phyloP scores from a whole-genome alignment of 2,797 vertebrate species.

The Setipinna tenuifilis region DNA sequence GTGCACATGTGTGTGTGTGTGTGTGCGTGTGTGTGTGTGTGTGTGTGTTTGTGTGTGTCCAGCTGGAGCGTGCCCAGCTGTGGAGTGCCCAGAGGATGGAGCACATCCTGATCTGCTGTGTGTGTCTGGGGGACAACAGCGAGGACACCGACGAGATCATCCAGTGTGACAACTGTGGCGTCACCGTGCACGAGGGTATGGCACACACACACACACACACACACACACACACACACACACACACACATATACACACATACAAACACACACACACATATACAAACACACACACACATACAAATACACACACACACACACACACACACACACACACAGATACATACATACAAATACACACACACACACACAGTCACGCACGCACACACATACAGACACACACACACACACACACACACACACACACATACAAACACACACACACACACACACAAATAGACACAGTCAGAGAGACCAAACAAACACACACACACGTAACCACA shows the following conservation, averaged over 20 bases:
- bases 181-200: conserved; percentile 98
- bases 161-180: conserved; percentile 99
- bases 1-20: conserved; percentile 34
- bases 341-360: background rate
- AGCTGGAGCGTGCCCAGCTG: conserved; percentile 50
- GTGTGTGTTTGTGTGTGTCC: conserved; percentile 38
- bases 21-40: conserved; percentile 34
- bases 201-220: background rate
- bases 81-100: conserved; percentile 95
- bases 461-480: too few species aligned
- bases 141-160: conserved; percentile 99
- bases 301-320: background rate
- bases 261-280: background rate
- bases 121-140: conserved; percentile 98
- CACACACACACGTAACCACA: too few species aligned
- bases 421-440: too few species aligned
- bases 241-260: background rate
- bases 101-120: conserved; percentile 98
- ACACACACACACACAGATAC: background rate
- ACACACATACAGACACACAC: too few species aligned
- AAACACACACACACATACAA: background rate
- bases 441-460: too few species aligned
- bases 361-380: background rate
- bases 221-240: background rate
- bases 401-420: too few species aligned